Evolutionary conservation across 2,888 invertebrate species (phyloP).

Genomic region (Panopea generosa): DNA sequence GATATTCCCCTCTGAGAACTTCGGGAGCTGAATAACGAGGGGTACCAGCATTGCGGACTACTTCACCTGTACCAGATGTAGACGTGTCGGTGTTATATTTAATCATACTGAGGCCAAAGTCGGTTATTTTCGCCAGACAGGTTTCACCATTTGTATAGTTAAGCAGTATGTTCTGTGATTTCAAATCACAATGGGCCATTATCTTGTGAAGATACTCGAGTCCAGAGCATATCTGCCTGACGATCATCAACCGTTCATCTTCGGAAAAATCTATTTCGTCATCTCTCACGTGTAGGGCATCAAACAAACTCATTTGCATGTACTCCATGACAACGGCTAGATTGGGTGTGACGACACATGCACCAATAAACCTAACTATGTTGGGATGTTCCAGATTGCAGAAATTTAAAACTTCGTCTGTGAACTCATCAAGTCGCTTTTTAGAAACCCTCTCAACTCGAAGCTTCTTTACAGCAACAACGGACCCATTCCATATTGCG

Average conservation of each 20-base stretch:
- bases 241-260: constrained; percentile 50
- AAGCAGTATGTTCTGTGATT: constrained; percentile 62
- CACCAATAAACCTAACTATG: constrained; percentile 61
- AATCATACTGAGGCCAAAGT: constrained; percentile 68
- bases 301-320: constrained; percentile 60
- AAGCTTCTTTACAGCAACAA: constrained; percentile 63
- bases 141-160: constrained; percentile 19
- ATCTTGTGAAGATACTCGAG: constrained; percentile 59
- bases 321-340: constrained; percentile 62
- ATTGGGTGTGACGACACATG: constrained; percentile 51
- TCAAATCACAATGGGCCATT: constrained; percentile 67
- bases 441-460: constrained; percentile 47
- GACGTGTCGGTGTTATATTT: constrained; percentile 51
- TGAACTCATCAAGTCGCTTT: constrained; percentile 42
- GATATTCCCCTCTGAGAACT: constrained; percentile 47
- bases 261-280: constrained; percentile 49
- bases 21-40: constrained; percentile 62
- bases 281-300: constrained; percentile 44
- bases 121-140: constrained; percentile 58
- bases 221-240: constrained; percentile 42
- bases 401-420: constrained; percentile 40
- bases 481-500: constrained; percentile 48
- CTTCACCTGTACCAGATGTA: background rate
- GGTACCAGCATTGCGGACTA: constrained; percentile 47
- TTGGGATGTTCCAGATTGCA: constrained; percentile 53